These are phyloP conservation scores for Nestor notabilis DNA, from an alignment of 2,113 vertebrate species.

Conservation along the genomic window DNA sequence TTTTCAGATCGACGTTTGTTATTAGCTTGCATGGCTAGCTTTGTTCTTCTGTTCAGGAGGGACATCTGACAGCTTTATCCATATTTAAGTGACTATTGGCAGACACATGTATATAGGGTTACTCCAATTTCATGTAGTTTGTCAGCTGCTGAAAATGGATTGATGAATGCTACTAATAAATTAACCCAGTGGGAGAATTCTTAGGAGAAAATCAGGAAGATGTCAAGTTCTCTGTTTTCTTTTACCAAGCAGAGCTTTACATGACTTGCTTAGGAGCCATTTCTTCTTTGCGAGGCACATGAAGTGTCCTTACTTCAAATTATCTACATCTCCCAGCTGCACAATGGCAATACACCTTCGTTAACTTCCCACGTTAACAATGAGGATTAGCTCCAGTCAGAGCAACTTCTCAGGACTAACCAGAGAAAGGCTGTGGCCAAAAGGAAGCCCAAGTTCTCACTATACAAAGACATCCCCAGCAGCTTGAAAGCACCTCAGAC, in stretches of 20 bases:
- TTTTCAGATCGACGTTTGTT: conserved; percentile 42
- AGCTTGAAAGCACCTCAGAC: background rate
- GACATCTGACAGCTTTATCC: background rate
- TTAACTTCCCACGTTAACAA: background rate
- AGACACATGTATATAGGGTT: background rate
- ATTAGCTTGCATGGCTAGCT: background rate
- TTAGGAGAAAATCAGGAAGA: background rate
- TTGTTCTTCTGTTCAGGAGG: background rate
- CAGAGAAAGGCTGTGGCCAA: background rate
- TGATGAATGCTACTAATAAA: background rate
- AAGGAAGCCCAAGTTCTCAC: background rate
- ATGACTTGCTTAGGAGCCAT: background rate
- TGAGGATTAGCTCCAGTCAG: background rate
- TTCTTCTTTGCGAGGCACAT: background rate
- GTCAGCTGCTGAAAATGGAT: background rate
- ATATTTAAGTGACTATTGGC: background rate
- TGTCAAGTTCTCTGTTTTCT: background rate
- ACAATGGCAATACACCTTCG: background rate
- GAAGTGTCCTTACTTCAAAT: background rate
- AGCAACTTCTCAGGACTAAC: background rate
- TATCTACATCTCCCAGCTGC: background rate
- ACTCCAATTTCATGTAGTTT: background rate
- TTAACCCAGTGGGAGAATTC: background rate
- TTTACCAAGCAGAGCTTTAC: background rate
- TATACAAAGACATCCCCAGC: background rate